Base-by-base conservation (phyloP, 1,140 invertebrate species). In the Eriosoma lanigerum region DNA sequence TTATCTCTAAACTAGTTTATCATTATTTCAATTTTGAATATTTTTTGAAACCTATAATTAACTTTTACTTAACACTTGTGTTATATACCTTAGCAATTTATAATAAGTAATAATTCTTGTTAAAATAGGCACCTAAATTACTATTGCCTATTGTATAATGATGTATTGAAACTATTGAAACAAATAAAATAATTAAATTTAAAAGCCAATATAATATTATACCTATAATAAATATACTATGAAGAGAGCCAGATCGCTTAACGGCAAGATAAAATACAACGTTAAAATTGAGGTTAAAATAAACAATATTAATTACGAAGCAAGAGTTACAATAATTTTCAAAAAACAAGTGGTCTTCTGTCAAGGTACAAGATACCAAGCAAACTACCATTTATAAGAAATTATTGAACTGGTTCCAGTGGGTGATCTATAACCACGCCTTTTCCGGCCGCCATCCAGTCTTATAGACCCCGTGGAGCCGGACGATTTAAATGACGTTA, bases 381-480 rank as follows among this genome's bases (percentile, higher is more conserved):
- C 50, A 17, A 29, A 72, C 75, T 26, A 62, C 38, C 56, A 78
- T 78, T 78, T 78, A 78, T n/a, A 78, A 78, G n/a, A 60, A 78
- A 48, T 78, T 60, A 78, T 78, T 78, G 56, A 78, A 78, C 75
- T 78, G 75, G 75, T 78, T 78, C 75, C 75, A 78, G 75, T 78
- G 75, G 75, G 75, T 78, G 75, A 78, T 78, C 75, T 48, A 32
- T 56, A 60, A 78, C 75, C 75, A 78, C 75, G 56, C 75, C 75
- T 78, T 62, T 60, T 78, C 75, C 75, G 75, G 75, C 19, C 75
- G 75, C 19, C n/a, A n/a, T n/a, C n/a, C 56, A 60, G 38, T 58
- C 56, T 44, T 78, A n/a, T n/a, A 78, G 75, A 78, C 75, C 75
- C 56, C 75, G 8, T 58, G 75, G 75, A 78, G 75, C 75, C 75